Conservation (phyloP, 2,797 vertebrate species). For the Hypotaenidia okinawae region DNA sequence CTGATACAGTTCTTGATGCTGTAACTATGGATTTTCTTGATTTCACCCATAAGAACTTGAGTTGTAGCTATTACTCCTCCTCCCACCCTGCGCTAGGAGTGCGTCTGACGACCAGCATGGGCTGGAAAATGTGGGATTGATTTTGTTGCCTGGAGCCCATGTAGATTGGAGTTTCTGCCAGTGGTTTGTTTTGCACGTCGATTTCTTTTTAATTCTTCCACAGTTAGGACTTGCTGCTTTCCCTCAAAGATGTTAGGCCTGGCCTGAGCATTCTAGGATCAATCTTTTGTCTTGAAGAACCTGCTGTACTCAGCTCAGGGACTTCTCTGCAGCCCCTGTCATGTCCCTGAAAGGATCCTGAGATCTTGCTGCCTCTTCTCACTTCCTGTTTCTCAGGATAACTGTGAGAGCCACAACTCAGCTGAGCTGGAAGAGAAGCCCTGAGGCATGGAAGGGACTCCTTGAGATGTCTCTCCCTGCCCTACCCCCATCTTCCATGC, state of each 20-base stretch:
- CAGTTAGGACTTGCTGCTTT: neutral
- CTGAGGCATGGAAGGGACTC: neutral
- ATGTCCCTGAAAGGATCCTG: neutral
- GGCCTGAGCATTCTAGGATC: neutral
- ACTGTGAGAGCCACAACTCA: neutral
- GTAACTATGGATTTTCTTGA: neutral
- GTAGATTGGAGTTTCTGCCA: neutral
- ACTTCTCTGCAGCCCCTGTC: neutral
- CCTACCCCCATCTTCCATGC: neutral
- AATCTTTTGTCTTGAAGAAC: neutral
- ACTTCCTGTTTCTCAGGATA: neutral
- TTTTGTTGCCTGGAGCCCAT: neutral
- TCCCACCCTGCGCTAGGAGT: neutral
- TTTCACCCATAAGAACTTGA: neutral
- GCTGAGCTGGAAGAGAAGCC: neutral
- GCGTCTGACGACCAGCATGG: neutral
- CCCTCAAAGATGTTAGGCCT: neutral
- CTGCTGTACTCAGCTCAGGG: neutral
- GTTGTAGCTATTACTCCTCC: neutral
- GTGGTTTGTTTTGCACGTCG: neutral
- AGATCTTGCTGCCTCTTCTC: neutral
- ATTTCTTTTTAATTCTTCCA: neutral
- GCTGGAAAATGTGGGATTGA: neutral
- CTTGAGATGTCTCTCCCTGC: neutral
- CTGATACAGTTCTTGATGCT: neutral